Evolutionary conservation across 2,113 vertebrate genomes (phyloP).

Genomic region (Mesoclemmys tuberculata): DNA sequence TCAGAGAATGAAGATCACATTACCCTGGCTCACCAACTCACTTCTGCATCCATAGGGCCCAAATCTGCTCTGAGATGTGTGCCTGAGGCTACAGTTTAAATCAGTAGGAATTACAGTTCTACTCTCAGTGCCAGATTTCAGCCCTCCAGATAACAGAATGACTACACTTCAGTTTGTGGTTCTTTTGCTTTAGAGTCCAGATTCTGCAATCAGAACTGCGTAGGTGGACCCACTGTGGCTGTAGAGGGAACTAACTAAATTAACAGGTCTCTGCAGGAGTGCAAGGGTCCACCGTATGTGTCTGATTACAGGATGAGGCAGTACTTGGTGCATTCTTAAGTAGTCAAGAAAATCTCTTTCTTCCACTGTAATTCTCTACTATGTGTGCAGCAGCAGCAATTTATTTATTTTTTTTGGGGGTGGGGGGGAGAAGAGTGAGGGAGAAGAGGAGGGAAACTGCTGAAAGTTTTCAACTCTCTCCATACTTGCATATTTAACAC

Average conservation of each 20-base stretch:
- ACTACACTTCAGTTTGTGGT: background rate
- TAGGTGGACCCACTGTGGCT: background rate
- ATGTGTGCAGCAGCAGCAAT: conserved; percentile 32
- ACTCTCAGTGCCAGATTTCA: background rate
- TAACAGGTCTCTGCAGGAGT: background rate
- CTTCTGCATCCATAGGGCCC: background rate
- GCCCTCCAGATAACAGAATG: background rate
- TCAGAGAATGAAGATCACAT: background rate
- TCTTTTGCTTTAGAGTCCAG: background rate
- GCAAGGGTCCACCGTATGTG: background rate
- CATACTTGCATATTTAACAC: conserved; percentile 12
- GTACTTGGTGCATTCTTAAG: background rate
- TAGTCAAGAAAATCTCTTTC: conserved; percentile 52
- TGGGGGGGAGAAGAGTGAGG: background rate
- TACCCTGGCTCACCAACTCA: background rate
- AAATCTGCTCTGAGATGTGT: background rate
- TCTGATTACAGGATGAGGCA: conserved; percentile 24
- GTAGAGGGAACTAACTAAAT: background rate
- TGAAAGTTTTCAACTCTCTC: conserved; percentile 20
- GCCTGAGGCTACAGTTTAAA: fast-evolving
- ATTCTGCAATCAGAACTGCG: background rate
- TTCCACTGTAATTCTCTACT: conserved; percentile 33
- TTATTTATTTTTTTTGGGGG: conserved; percentile 4
- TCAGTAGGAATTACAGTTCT: background rate
- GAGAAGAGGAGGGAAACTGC: background rate